These are phyloP conservation scores for Galeruca laticollis DNA, from an alignment of 2,888 invertebrate species.

Conservation along the genomic window DNA sequence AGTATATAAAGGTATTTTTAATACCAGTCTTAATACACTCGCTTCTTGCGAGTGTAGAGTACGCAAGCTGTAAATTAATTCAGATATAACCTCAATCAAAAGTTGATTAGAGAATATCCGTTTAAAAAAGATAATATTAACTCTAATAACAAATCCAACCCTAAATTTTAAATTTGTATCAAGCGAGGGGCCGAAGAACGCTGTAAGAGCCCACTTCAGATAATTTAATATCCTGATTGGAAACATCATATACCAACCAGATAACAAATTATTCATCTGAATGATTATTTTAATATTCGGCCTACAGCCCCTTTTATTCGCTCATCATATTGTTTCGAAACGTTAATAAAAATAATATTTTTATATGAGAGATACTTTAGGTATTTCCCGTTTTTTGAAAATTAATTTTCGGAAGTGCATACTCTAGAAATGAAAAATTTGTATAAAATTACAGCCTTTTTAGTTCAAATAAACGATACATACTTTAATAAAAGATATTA, in stretches of 20 bases:
- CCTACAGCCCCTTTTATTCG: constrained; percentile 20
- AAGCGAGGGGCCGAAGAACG: constrained; percentile 41
- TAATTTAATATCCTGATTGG: constrained; percentile 52
- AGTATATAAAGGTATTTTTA: not conserved
- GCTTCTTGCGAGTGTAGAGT: not conserved
- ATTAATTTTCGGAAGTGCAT: not conserved
- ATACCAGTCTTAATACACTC: not conserved
- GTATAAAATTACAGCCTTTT: too few species aligned
- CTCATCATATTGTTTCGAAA: not conserved
- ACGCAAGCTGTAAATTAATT: constrained; percentile 32
- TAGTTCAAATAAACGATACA: too few species aligned
- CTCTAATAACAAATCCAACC: constrained; percentile 43
- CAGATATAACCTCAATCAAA: constrained; percentile 40
- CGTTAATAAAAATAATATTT: not conserved
- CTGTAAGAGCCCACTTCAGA: constrained; percentile 48
- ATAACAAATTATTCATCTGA: constrained; percentile 31
- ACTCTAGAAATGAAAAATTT: too few species aligned
- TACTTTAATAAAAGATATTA: too few species aligned
- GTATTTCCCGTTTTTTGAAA: not conserved
- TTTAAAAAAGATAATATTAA: constrained; percentile 48
- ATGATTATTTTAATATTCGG: constrained; percentile 27
- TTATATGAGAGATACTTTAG: not conserved
- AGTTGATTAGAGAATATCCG: constrained; percentile 44
- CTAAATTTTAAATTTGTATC: constrained; percentile 44
- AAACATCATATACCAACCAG: constrained; percentile 44